A percentile compares a stretch with the other conserved stretches of the same genome.
Evolutionary conservation across 2,113 vertebrate species (phyloP).

Genomic region (Pithys albifrons): DNA sequence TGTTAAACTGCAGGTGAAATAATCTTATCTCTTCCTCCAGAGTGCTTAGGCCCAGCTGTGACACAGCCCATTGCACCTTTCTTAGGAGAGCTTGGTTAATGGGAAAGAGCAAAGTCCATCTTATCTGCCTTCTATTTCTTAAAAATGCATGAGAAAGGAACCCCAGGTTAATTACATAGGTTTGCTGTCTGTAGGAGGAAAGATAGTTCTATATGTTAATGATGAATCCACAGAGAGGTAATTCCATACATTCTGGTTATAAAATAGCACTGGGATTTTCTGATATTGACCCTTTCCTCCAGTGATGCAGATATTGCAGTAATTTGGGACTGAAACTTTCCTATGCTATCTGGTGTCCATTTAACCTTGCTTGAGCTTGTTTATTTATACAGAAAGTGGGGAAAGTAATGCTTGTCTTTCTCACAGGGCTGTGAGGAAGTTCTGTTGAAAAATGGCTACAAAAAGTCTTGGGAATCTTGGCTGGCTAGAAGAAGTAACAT

Average conservation of each 20-base stretch:
- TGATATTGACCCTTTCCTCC: background rate
- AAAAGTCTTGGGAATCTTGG: background rate
- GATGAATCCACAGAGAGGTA: background rate
- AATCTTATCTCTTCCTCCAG: background rate
- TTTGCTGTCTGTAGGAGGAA: background rate
- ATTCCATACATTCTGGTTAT: background rate
- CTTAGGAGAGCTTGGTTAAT: background rate
- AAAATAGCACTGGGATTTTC: background rate
- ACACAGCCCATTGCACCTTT: accelerated
- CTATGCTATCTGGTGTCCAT: background rate
- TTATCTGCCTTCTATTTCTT: background rate
- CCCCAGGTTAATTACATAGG: background rate
- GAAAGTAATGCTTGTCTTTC: background rate
- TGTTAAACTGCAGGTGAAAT: conserved; percentile 4
- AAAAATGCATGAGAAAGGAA: background rate
- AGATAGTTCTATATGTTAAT: background rate
- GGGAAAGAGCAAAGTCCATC: background rate
- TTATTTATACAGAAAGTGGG: background rate
- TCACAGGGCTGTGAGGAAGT: background rate
- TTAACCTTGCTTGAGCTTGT: background rate
- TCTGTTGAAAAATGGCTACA: background rate
- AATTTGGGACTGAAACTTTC: background rate
- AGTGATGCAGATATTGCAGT: background rate
- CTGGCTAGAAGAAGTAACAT: background rate
- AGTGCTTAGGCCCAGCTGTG: background rate